phyloP scores from a whole-genome alignment of 2,888 invertebrate species.

The Calliphora vomitoria region DNA sequence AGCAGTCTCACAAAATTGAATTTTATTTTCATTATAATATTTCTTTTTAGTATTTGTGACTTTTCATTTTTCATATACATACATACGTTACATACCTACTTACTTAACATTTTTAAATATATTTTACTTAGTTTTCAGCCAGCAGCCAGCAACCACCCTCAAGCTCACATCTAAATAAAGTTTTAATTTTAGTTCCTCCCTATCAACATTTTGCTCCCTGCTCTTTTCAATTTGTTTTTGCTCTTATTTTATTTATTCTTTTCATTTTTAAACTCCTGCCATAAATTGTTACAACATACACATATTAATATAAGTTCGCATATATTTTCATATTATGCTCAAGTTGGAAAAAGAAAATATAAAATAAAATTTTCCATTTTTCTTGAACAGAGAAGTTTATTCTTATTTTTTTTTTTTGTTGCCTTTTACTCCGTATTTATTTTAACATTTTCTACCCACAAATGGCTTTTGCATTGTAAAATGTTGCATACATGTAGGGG shows the following conservation, averaged over 20 bases:
- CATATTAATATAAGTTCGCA: not conserved
- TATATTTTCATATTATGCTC: slow-evolving; percentile 49
- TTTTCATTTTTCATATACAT: slow-evolving; percentile 57
- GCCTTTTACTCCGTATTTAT: slow-evolving; percentile 15
- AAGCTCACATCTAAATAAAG: slow-evolving; percentile 20
- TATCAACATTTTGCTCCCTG: not conserved
- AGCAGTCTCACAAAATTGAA: slow-evolving; percentile 41
- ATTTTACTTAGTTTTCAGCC: not conserved
- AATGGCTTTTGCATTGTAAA: slow-evolving; percentile 70
- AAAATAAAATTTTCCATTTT: slow-evolving; percentile 54
- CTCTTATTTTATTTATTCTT: not conserved
- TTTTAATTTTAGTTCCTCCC: not conserved
- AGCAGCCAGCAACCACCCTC: slow-evolving; percentile 6
- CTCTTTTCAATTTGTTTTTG: not conserved
- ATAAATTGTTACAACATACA: slow-evolving; percentile 57
- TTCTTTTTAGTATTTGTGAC: slow-evolving; percentile 49
- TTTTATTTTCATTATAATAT: slow-evolving; percentile 41
- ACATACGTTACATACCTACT: not conserved
- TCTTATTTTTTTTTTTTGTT: slow-evolving; percentile 8
- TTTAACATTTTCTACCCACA: slow-evolving; percentile 66
- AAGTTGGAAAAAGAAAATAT: slow-evolving; percentile 27
- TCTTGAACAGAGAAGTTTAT: slow-evolving; percentile 6
- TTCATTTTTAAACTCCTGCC: slow-evolving; percentile 62
- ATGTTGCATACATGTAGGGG: slow-evolving; percentile 51
- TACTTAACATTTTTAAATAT: not conserved